phyloP scores from a whole-genome alignment of 2,888 invertebrate species.

The Cryptus armator region DNA sequence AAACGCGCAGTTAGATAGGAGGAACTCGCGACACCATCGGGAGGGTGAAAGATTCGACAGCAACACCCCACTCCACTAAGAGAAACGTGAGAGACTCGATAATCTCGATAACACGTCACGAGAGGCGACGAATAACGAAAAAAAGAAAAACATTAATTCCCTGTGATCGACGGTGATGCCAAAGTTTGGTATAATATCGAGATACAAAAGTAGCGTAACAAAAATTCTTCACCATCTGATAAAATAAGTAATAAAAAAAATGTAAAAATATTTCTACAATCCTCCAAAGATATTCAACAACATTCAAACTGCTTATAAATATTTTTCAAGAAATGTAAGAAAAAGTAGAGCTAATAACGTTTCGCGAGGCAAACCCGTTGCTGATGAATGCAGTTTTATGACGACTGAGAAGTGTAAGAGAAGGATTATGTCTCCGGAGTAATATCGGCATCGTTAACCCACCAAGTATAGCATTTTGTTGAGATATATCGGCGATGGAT shows the following conservation, averaged over 20 bases:
- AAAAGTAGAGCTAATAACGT: too few species aligned
- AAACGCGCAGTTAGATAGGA: constrained; percentile 69
- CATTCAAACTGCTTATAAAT: too few species aligned
- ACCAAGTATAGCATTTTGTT: constrained; percentile 11
- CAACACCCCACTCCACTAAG: constrained; percentile 4
- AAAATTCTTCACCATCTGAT: neutral
- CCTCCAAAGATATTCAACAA: too few species aligned
- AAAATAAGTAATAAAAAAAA: neutral
- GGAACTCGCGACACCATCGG: constrained; percentile 19
- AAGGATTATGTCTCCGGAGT: constrained; percentile 81
- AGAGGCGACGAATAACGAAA: constrained; percentile 65
- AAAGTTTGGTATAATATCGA: constrained; percentile 74
- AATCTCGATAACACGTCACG: constrained; percentile 64
- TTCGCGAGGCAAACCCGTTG: constrained; percentile 74
- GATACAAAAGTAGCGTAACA: constrained; percentile 72
- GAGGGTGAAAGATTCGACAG: constrained; percentile 45
- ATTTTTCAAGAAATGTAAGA: too few species aligned
- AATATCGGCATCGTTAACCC: constrained; percentile 50
- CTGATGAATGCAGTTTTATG: constrained; percentile 56
- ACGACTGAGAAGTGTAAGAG: constrained; percentile 78
- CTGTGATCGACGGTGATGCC: constrained; percentile 12
- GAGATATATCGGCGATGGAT: constrained; percentile 64
- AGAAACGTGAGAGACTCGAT: constrained; percentile 50
- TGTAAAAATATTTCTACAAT: too few species aligned
- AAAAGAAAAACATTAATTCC: constrained; percentile 40